A percentile compares a stretch with the other conserved stretches of the same genome.
phyloP scores from a whole-genome alignment of 2,113 vertebrate species.

The Crotalus helleri region DNA sequence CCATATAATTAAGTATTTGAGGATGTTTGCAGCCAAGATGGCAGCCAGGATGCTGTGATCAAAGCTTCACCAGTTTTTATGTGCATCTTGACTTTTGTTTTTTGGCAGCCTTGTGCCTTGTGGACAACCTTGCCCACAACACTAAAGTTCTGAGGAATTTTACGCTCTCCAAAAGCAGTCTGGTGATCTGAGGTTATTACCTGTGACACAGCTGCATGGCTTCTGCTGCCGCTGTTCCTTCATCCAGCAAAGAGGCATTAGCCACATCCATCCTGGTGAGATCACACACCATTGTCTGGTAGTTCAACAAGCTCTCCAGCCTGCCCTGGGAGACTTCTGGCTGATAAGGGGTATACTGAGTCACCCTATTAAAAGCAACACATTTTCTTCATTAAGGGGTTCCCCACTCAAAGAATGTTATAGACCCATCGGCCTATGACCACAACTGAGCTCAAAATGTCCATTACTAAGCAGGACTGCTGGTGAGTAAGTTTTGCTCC shows the following conservation, averaged over 20 bases:
- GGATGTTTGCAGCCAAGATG: neutral
- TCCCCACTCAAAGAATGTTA: neutral
- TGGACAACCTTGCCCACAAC: neutral
- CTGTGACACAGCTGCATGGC: constrained; percentile 98
- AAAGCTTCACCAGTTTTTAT: neutral
- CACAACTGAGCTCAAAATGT: too few species aligned
- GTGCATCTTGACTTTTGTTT: neutral
- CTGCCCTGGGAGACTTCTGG: constrained; percentile 95
- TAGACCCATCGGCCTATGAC: neutral
- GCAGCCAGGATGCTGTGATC: neutral
- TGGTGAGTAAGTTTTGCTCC: neutral
- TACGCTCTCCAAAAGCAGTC: neutral
- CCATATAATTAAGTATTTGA: neutral
- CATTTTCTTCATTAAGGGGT: neutral
- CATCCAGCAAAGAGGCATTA: constrained; percentile 92
- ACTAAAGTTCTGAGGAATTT: neutral
- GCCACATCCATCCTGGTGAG: constrained; percentile 91
- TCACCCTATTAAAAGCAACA: constrained; percentile 78
- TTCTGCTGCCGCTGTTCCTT: constrained; percentile 94
- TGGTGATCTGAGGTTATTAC: constrained; percentile 60
- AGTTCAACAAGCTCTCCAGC: constrained; percentile 94
- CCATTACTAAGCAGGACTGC: too few species aligned
- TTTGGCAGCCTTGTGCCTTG: neutral
- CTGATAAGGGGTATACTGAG: constrained; percentile 98
- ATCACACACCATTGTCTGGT: constrained; percentile 97